A percentile compares a stretch with the other conserved stretches of the same genome.
These are phyloP conservation scores for Mormyrus proboscirostris DNA, from an alignment of 2,797 vertebrate species.

Conservation along the genomic window DNA sequence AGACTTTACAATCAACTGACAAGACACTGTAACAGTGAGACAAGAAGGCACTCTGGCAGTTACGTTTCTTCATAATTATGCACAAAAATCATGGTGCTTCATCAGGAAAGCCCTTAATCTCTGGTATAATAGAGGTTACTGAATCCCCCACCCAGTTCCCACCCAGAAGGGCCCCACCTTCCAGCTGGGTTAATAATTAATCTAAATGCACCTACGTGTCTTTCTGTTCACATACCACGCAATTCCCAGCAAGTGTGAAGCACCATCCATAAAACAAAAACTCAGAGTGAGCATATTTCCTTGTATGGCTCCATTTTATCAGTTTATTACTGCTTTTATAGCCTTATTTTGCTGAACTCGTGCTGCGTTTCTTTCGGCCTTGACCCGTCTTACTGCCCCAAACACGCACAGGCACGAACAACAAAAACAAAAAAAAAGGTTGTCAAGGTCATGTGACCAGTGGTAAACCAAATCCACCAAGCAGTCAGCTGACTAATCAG, in stretches of 20 bases:
- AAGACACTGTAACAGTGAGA: neutral
- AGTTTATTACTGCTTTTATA: constrained; percentile 46
- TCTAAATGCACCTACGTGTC: neutral
- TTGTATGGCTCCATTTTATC: constrained; percentile 35
- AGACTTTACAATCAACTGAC: neutral
- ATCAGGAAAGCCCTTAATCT: neutral
- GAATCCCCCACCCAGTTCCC: neutral
- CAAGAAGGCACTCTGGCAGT: neutral
- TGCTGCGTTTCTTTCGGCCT: neutral
- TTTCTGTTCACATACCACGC: neutral
- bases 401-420: neutral
- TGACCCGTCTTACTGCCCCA: neutral
- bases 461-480: neutral
- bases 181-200: neutral
- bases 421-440: neutral
- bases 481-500: neutral
- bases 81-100: neutral
- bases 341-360: constrained; percentile 57
- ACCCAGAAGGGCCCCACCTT: neutral
- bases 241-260: neutral
- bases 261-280: neutral
- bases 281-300: neutral
- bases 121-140: neutral
- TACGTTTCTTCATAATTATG: neutral
- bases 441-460: neutral